phyloP scores from a whole-genome alignment of 2,888 invertebrate genomes.

The Drosophila infuscata region DNA sequence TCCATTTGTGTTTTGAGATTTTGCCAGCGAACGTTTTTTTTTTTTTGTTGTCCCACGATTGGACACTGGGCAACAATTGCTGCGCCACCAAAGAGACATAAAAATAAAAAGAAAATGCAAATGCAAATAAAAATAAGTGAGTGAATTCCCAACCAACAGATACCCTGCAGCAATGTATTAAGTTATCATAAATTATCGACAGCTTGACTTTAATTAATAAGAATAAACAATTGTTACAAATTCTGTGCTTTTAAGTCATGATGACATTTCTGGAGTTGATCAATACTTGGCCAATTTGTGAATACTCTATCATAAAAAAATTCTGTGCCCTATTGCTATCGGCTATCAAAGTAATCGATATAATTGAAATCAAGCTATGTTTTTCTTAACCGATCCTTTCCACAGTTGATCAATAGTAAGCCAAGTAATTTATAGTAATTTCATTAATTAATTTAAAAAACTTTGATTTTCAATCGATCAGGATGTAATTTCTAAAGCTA shows the following conservation, averaged over 20 bases:
- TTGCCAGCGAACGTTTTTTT: slow-evolving; percentile 40
- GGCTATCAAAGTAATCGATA: not conserved
- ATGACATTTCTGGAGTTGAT: not conserved
- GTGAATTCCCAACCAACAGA: not conserved
- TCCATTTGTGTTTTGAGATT: slow-evolving; percentile 81
- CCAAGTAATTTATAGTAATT: not conserved
- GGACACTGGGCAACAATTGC: slow-evolving; percentile 72
- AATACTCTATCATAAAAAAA: not conserved
- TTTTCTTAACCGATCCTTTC: not conserved
- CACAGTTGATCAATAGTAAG: not conserved
- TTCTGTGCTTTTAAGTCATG: not conserved
- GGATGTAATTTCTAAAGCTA: not conserved
- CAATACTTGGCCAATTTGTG: not conserved
- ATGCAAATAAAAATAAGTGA: slow-evolving; percentile 21
- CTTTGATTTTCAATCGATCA: not conserved
- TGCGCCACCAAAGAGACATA: slow-evolving; percentile 50
- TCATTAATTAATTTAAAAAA: not conserved
- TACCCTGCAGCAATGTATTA: not conserved
- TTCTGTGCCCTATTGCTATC: not conserved
- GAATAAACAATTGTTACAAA: not conserved
- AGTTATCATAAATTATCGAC: not conserved
- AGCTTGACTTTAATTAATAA: not conserved
- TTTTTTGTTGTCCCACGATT: slow-evolving; percentile 23
- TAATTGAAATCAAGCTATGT: not conserved
- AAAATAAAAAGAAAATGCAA: slow-evolving; percentile 16